Percentiles rank a stretch among this genome's conserved stretches.
Conservation (phyloP, 1,140 invertebrate species). For the Akabosia matsudoensis region DNA sequence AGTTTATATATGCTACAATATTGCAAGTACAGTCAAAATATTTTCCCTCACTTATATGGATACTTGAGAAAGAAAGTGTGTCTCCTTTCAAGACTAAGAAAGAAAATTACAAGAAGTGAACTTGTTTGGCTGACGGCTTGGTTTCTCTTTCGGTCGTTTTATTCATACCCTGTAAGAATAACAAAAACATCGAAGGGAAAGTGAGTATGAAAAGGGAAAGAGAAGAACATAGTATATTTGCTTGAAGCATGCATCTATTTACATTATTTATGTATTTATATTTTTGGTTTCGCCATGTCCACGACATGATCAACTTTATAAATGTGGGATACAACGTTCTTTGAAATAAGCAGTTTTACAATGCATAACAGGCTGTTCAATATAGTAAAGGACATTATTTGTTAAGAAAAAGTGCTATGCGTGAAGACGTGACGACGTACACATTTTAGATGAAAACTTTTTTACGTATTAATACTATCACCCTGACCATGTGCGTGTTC, state of each 20-base stretch:
- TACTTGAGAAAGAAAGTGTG: not conserved
- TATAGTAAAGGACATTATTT: too few species aligned
- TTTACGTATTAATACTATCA: too few species aligned
- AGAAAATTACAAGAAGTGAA: not conserved
- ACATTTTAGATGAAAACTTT: too few species aligned
- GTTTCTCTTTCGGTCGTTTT: not conserved
- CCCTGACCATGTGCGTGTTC: not conserved
- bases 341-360: not conserved
- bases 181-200: not conserved
- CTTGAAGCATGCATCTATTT: not conserved
- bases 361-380: not conserved
- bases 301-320: not conserved
- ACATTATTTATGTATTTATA: constrained; percentile 6
- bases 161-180: not conserved
- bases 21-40: too few species aligned
- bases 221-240: not conserved
- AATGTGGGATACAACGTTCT: not conserved
- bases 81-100: not conserved
- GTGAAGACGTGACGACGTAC: too few species aligned
- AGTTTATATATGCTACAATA: too few species aligned
- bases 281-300: constrained; percentile 3
- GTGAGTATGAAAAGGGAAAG: not conserved
- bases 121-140: not conserved
- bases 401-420: too few species aligned
- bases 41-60: too few species aligned